Conservation (phyloP, 2,113 vertebrate species). For the Nyctibius bracteatus region DNA sequence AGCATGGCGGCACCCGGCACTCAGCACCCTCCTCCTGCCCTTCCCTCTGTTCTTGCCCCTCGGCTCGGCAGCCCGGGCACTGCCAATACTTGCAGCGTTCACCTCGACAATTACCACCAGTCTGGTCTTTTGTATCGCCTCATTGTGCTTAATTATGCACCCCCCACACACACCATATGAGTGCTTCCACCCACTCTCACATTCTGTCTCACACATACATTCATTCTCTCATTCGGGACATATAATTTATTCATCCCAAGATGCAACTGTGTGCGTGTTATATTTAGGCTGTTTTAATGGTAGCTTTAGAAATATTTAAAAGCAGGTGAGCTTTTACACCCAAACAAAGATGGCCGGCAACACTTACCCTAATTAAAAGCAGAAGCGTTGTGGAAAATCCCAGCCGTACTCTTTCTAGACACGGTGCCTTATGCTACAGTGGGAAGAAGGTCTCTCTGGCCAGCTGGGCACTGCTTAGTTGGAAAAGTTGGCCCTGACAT, state of each 20-base stretch:
- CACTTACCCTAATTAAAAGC: slow-evolving; percentile 65
- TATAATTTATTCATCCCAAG: slow-evolving; percentile 70
- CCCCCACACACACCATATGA: slow-evolving; percentile 70
- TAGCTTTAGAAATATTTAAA: slow-evolving; percentile 72
- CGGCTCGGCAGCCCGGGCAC: not conserved
- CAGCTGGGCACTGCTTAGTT: slow-evolving; percentile 60
- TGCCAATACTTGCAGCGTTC: slow-evolving; percentile 24
- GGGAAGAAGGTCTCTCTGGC: slow-evolving; percentile 48
- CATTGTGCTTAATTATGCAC: slow-evolving; percentile 76
- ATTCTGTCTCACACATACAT: slow-evolving; percentile 77
- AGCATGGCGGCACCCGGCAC: not conserved
- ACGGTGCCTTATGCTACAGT: slow-evolving; percentile 51
- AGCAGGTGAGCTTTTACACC: slow-evolving; percentile 69
- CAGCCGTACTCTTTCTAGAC: slow-evolving; percentile 46
- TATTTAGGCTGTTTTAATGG: slow-evolving; percentile 68
- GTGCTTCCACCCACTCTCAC: slow-evolving; percentile 74
- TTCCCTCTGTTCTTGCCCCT: slow-evolving; percentile 17
- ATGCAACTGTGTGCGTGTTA: slow-evolving; percentile 64
- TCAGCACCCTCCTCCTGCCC: not conserved
- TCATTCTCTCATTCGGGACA: slow-evolving; percentile 71
- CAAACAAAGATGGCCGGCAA: slow-evolving; percentile 66
- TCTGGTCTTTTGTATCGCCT: slow-evolving; percentile 61
- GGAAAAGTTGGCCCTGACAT: not conserved
- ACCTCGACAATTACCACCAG: slow-evolving; percentile 66
- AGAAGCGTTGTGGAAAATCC: slow-evolving; percentile 54